Percentiles rank a stretch among this genome's conserved stretches.
Conservation (phyloP, 2,888 invertebrate species). For the Scaptomyza tumidula region DNA sequence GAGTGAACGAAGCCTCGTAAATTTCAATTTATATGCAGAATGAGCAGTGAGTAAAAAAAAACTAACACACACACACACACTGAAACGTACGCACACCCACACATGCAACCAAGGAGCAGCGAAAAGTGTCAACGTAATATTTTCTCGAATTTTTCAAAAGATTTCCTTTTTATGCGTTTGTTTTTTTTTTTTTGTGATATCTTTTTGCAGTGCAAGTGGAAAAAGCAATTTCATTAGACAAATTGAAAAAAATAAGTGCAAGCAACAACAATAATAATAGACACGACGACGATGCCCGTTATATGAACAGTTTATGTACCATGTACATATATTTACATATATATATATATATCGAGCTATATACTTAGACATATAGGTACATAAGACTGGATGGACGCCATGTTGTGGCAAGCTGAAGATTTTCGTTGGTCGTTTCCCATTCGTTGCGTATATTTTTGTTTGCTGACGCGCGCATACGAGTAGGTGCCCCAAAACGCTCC, state of each 20-base stretch:
- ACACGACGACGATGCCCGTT: constrained; percentile 35
- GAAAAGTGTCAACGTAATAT: constrained; percentile 78
- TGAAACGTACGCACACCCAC: constrained; percentile 18
- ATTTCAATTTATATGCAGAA: constrained; percentile 85
- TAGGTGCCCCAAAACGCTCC: constrained; percentile 43
- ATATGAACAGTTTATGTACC: constrained; percentile 32
- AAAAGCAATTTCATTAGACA: constrained; percentile 83
- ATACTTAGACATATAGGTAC: constrained; percentile 12
- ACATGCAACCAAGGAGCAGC: constrained; percentile 32
- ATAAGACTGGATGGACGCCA: constrained; percentile 70
- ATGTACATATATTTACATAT: constrained; percentile 9
- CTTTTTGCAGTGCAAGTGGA: constrained; percentile 62
- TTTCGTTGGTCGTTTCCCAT: constrained; percentile 64
- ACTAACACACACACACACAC: constrained; percentile 19
- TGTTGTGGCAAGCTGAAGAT: constrained; percentile 60
- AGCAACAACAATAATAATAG: constrained; percentile 51
- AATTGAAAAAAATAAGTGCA: constrained; percentile 82
- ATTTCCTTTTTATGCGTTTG: constrained; percentile 51
- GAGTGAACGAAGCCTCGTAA: constrained; percentile 61
- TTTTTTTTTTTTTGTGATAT: constrained; percentile 19
- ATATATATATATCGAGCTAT: constrained; percentile 3
- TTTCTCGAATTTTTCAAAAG: constrained; percentile 76
- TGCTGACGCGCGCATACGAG: constrained; percentile 59
- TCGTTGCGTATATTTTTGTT: constrained; percentile 67
- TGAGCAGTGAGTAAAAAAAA: constrained; percentile 66